Percentiles rank a stretch among this genome's conserved stretches.
These are phyloP conservation scores for Serilophus lunatus DNA, from an alignment of 2,113 vertebrate species.

Conservation along the genomic window DNA sequence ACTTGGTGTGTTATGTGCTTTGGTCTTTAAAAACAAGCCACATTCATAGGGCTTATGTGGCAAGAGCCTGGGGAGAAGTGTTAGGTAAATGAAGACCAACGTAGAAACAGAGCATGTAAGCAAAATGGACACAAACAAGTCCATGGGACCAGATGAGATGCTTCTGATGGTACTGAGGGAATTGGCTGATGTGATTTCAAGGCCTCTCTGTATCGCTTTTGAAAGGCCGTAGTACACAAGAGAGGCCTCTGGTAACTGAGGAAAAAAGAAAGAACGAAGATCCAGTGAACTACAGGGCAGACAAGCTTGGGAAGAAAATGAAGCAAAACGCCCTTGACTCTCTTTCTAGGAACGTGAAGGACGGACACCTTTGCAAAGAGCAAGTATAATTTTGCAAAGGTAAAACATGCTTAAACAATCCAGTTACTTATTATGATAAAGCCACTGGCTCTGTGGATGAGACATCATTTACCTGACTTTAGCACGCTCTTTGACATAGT, in stretches of 20 bases:
- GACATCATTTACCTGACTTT: not conserved
- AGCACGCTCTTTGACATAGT: not conserved
- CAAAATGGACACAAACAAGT: not conserved
- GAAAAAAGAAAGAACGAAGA: not conserved
- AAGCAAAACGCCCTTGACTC: not conserved
- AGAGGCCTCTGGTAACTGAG: not conserved
- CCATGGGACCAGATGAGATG: not conserved
- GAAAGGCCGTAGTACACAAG: not conserved
- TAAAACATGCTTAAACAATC: not conserved
- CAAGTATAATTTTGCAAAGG: not conserved
- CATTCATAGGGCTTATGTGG: accelerated
- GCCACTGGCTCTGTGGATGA: not conserved
- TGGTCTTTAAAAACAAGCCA: not conserved
- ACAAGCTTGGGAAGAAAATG: not conserved
- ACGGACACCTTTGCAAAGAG: not conserved
- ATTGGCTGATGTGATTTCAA: not conserved
- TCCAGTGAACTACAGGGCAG: not conserved
- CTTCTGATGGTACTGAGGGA: not conserved
- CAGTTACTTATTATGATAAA: not conserved
- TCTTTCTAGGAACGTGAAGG: not conserved
- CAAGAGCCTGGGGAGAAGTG: not conserved
- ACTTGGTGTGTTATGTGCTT: not conserved
- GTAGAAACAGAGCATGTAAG: not conserved
- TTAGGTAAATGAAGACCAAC: not conserved
- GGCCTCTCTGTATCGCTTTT: not conserved